Base-by-base conservation (phyloP, 2,888 invertebrate genomes). In the Galeopsomyia nigrocyanea region DNA sequence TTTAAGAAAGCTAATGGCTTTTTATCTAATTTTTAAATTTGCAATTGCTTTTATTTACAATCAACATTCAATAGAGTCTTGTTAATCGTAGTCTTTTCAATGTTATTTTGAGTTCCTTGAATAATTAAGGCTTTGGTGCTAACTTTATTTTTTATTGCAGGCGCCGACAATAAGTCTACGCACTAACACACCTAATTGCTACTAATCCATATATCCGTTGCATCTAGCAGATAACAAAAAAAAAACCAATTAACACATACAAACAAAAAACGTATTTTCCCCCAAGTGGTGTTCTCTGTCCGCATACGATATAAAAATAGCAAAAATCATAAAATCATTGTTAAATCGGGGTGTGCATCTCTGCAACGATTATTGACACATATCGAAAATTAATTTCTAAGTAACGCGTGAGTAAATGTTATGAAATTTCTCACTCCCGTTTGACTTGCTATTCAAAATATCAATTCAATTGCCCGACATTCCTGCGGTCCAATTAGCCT, bases 111-210 rank as follows among this genome's bases (percentile, higher is more conserved):
- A 73, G 60, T 73, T 70, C 55, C 21, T 47, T 47, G 63, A 67
- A 66, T 66, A 58, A 71, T 62, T 58, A 61, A 75, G 65, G 67
- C 53, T 75, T 69, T 70, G 75, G 75, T 70, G 72, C 83, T 86
- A 86, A 85, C 83, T 79, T 81, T 80, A 83, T 82, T 86, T 86
- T 86, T 81, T 84, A 85, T 86, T 86, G 84, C 86, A 86, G 86
- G 86, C 86, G 86, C 86, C 86, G 86, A 86, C 86, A 86, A 86
- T 86, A 86, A 86, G 84, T 85, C 84, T 85, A 81, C 86, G 84
- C 85, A 84, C 84, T 86, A 86, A 86, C 83, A 83, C 84, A 82
- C 79, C 83, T 82, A 80, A 80, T 83, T 80, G 81, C 84, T 84
- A 85, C 82, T 85, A 84, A 84, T 80, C 79, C 77, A 76, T 78